These are phyloP conservation scores for Sebastes iracundus DNA, from an alignment of 2,797 vertebrate genomes.

Conservation along the genomic window DNA sequence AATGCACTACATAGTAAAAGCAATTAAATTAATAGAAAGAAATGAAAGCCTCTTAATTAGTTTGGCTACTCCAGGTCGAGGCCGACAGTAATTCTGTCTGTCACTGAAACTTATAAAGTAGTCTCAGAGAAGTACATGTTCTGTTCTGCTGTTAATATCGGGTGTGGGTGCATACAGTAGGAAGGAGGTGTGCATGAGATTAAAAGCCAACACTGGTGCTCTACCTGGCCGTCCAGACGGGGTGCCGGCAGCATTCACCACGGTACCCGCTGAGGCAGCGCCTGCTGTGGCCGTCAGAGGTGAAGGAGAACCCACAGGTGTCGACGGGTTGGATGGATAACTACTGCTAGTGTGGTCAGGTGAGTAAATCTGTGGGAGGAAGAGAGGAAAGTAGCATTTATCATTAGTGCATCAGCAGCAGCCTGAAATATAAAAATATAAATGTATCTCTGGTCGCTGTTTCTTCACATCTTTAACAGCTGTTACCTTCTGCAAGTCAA, in stretches of 20 bases:
- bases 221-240: conserved; percentile 80
- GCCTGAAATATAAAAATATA: background rate
- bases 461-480: conserved; percentile 54
- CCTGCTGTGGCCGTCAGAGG: conserved; percentile 90
- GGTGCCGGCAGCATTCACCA: conserved; percentile 70
- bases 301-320: conserved; percentile 96
- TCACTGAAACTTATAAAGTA: conserved; percentile 7
- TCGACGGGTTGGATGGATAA: conserved; percentile 98
- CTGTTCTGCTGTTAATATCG: background rate
- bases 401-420: conserved; percentile 40
- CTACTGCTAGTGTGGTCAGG: conserved; percentile 99
- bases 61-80: conserved; percentile 26
- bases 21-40: conserved; percentile 50
- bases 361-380: conserved; percentile 92
- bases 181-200: conserved; percentile 7
- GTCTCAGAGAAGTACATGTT: background rate
- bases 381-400: conserved; percentile 42
- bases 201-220: conserved; percentile 25
- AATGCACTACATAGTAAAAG: conserved; percentile 34
- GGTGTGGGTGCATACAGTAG: background rate
- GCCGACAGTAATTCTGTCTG: background rate
- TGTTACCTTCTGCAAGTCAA: conserved; percentile 53
- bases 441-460: background rate
- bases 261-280: conserved; percentile 75
- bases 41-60: conserved; percentile 44